Base-by-base conservation (phyloP, 2,888 invertebrate genomes). In the Agrenia bidenticulata region DNA sequence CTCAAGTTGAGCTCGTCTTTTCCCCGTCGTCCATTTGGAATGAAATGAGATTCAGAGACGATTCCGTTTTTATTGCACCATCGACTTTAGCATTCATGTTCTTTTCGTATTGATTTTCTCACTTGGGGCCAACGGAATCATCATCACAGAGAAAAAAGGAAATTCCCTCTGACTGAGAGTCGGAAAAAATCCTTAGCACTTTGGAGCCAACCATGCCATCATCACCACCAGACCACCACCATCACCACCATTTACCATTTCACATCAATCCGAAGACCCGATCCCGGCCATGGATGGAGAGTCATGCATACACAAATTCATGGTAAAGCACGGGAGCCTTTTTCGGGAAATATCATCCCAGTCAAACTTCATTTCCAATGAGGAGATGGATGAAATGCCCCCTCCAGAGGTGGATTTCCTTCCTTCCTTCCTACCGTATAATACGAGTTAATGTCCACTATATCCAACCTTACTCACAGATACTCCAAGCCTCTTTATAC, bases 71-170 rank as follows among this genome's bases (percentile, higher is more conserved):
- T 76, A 75, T 75, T 75, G 74, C 75, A 32, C 75, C 75, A 74
- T 75, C 75, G 73, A 75, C 75, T 75, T 75, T 73, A 68, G 73
- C 75, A 75, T 75, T 75, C 74, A 75, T 72, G 70, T 73, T 75
- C 67, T 67, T 71, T 69, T 68, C 69, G 73, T 73, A 75, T 75
- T 75, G 75, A 75, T 75, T 75, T 75, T 74, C 75, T 74, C 72
- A 68, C 73, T 73, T 75, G 72, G 32, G 32, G 32, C 32, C 32
- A 32, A 32, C 32, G 5, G 32, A 32, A 67, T 64, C 64, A 66
- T 64, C 57, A 41, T 32, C 27, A 24, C 45, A 58, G 41, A 39
- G 57, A 67, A 63, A 54, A 62, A 27, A 70, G 64, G 65, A 74
- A 54, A 54, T 54, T 26, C 27, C 5, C n/a, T 5, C 54, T 54